phyloP scores from a whole-genome alignment of 2,888 invertebrate species.

The Bombylius discolor region DNA sequence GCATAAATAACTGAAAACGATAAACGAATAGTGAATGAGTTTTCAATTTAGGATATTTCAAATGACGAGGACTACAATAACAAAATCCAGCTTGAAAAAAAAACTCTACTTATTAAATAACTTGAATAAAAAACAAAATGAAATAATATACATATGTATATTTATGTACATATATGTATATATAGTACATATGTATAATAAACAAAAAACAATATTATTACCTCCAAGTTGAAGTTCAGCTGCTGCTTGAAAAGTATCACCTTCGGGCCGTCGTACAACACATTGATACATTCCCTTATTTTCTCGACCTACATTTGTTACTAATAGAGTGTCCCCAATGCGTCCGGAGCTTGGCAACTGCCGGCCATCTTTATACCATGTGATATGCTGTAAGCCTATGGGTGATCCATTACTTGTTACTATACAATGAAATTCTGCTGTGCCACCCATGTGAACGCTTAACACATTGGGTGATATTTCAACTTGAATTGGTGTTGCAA shows the following conservation, averaged over 20 bases:
- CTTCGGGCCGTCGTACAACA: slow-evolving; percentile 54
- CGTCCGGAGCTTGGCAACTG: slow-evolving; percentile 53
- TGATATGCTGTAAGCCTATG: slow-evolving; percentile 43
- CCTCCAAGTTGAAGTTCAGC: slow-evolving; percentile 61
- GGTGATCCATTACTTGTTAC: slow-evolving; percentile 44
- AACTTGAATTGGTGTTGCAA: slow-evolving; percentile 52
- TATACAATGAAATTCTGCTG: slow-evolving; percentile 56
- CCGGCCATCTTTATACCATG: slow-evolving; percentile 56
- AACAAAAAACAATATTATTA: slow-evolving; percentile 22
- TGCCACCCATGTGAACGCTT: slow-evolving; percentile 61
- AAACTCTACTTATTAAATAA: too few relatives aligned
- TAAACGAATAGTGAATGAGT: too few relatives aligned
- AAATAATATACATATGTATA: too few relatives aligned
- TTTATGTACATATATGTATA: too few relatives aligned
- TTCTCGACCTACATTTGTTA: slow-evolving; percentile 54
- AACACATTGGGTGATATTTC: slow-evolving; percentile 51
- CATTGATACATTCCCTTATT: slow-evolving; percentile 69
- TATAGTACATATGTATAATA: too few relatives aligned
- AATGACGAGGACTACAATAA: too few relatives aligned
- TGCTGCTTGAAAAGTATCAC: slow-evolving; percentile 62
- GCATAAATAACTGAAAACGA: too few relatives aligned
- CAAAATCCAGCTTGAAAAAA: too few relatives aligned
- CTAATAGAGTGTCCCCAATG: slow-evolving; percentile 48
- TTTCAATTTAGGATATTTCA: too few relatives aligned
- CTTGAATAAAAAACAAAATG: too few relatives aligned